phyloP scores from a whole-genome alignment of 1,140 invertebrate genomes.

The Heliconius hewitsoni region DNA sequence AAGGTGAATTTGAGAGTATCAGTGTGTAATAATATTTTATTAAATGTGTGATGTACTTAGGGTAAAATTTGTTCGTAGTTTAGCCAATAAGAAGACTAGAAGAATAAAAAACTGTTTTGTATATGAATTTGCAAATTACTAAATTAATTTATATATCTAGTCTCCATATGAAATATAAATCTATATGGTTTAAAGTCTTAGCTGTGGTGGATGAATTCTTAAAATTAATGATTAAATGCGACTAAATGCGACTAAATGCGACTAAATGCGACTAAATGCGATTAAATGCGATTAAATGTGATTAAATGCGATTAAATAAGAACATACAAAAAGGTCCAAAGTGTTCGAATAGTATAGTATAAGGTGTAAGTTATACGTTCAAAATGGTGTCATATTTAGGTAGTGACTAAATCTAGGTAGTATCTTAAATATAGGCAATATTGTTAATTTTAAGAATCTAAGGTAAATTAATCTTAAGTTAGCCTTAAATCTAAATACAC shows the following conservation, averaged over 20 bases:
- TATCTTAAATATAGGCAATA: conserved; percentile 11
- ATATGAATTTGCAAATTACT: neutral
- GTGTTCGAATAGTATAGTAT: neutral
- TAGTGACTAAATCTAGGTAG: conserved; percentile 10
- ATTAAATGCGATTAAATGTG: conserved; percentile 19
- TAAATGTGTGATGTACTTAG: too few species aligned
- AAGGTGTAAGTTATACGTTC: neutral
- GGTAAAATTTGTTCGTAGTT: neutral
- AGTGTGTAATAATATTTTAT: neutral
- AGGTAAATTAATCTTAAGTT: neutral
- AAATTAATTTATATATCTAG: neutral
- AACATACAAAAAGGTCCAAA: neutral
- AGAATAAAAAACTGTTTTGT: neutral
- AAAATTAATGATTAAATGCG: conserved; percentile 3
- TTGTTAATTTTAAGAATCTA: neutral
- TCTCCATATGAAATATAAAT: neutral
- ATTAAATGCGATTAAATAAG: conserved; percentile 10
- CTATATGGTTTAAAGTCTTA: conserved; percentile 7
- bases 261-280: conserved; percentile 7
- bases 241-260: conserved; percentile 17
- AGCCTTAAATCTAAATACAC: neutral
- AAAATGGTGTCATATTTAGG: conserved; percentile 13
- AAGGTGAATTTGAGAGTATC: neutral
- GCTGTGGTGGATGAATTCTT: conserved; percentile 7
- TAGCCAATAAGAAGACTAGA: neutral